Conservation (phyloP, 2,797 vertebrate species). For the Zalophus californianus region DNA sequence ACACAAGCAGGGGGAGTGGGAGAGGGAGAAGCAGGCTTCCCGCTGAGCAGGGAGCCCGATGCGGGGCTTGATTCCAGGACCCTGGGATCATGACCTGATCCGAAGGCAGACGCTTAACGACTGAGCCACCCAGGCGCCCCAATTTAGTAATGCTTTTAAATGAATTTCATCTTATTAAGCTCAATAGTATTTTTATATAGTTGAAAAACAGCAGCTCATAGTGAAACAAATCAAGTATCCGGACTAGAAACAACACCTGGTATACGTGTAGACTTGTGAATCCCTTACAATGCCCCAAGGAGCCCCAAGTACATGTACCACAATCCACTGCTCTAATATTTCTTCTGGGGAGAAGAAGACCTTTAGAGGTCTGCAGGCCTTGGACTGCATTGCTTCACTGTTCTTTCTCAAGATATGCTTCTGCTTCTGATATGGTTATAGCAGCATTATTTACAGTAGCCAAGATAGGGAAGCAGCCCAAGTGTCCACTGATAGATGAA, state of each 20-base stretch:
- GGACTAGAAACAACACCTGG: not conserved
- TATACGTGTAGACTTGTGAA: not conserved
- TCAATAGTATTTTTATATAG: not conserved
- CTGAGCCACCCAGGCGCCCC: too few relatives aligned
- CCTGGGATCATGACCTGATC: too few relatives aligned
- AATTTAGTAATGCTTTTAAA: not conserved
- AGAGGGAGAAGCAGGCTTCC: too few relatives aligned
- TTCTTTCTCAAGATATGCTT: not conserved
- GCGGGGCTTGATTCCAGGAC: too few relatives aligned
- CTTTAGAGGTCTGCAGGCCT: not conserved
- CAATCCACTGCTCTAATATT: not conserved
- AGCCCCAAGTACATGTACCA: not conserved
- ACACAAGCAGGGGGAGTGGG: too few relatives aligned
- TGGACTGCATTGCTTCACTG: too few relatives aligned
- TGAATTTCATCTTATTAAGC: not conserved
- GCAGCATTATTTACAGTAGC: not conserved
- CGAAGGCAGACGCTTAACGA: too few relatives aligned
- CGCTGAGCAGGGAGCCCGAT: too few relatives aligned
- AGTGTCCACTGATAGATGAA: not conserved
- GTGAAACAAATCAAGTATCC: constrained; percentile 3
- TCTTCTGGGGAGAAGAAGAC: not conserved
- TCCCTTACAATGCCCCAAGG: not conserved
- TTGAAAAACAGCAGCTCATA: constrained; percentile 11
- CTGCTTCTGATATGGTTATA: not conserved
- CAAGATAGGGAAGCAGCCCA: not conserved